A percentile compares a stretch with the other conserved stretches of the same genome.
Conservation (phyloP, 2,888 invertebrate species). For the Hydrotaea diabolus region DNA sequence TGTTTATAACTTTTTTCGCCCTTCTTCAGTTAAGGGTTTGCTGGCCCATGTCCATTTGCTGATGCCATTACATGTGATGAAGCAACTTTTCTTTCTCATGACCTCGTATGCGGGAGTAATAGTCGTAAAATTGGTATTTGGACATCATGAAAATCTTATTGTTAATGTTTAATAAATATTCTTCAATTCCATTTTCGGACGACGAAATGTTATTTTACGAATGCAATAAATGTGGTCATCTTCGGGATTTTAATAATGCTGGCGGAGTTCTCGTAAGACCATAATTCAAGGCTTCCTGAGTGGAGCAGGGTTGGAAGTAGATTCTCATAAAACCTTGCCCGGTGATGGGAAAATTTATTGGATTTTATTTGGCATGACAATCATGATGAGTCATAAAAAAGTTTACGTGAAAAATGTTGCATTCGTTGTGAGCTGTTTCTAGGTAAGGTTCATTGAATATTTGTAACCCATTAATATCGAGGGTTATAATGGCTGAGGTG, state of each 20-base stretch:
- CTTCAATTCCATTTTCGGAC: slow-evolving; percentile 50
- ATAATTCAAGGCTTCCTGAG: slow-evolving; percentile 14
- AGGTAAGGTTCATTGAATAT: slow-evolving; percentile 58
- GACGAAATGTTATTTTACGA: slow-evolving; percentile 53
- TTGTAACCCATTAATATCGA: slow-evolving; percentile 43
- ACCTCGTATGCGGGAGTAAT: not conserved
- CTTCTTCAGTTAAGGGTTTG: not conserved
- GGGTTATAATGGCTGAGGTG: not conserved
- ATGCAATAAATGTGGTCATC: slow-evolving; percentile 61
- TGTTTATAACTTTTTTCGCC: slow-evolving; percentile 28
- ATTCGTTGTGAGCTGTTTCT: not conserved
- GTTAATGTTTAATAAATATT: slow-evolving; percentile 66
- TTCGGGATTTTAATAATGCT: slow-evolving; percentile 59
- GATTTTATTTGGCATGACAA: slow-evolving; percentile 47
- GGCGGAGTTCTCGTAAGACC: slow-evolving; percentile 18
- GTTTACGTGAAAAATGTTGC: slow-evolving; percentile 54
- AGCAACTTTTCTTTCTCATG: slow-evolving; percentile 57
- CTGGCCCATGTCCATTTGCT: slow-evolving; percentile 37
- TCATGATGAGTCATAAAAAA: slow-evolving; percentile 64
- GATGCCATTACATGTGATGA: slow-evolving; percentile 61
- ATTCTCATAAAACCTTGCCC: slow-evolving; percentile 41
- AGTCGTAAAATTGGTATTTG: slow-evolving; percentile 38
- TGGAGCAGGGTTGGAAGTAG: not conserved
- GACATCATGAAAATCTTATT: slow-evolving; percentile 54
- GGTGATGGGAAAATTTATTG: slow-evolving; percentile 59